phyloP scores from a whole-genome alignment of 2,113 vertebrate genomes.

The Rhombomys opimus region DNA sequence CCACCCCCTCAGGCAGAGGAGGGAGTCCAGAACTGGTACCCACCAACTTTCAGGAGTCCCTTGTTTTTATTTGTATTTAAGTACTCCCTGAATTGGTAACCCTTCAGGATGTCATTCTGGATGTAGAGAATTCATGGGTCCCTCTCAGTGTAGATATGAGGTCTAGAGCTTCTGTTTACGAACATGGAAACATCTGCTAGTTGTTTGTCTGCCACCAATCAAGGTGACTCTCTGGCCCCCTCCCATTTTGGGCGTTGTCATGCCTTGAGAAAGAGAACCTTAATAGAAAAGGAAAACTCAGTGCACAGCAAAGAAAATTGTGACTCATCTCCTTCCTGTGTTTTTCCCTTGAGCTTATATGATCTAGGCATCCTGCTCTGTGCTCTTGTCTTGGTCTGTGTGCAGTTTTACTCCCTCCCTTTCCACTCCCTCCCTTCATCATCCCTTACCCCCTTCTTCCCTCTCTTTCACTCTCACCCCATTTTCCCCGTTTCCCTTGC shows the following conservation, averaged over 20 bases:
- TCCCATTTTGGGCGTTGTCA: neutral
- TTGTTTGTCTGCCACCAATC: neutral
- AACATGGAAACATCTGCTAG: neutral
- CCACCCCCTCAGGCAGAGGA: no score
- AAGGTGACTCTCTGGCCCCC: neutral
- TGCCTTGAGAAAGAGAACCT: neutral
- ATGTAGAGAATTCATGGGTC: no score
- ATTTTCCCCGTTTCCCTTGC: fast-evolving
- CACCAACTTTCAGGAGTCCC: fast-evolving
- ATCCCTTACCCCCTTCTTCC: fast-evolving
- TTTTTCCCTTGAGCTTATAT: neutral
- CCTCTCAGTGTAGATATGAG: neutral
- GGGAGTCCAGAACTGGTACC: neutral
- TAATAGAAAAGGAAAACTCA: neutral
- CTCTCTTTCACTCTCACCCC: neutral
- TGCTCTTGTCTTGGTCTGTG: neutral
- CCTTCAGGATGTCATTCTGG: neutral
- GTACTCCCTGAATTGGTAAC: neutral
- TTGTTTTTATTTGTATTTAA: neutral
- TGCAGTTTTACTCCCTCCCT: no score
- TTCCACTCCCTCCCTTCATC: fast-evolving
- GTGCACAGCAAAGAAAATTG: no score
- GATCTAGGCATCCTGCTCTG: neutral
- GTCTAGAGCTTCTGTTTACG: neutral
- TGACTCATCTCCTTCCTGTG: neutral